phyloP scores from a whole-genome alignment of 2,113 vertebrate genomes.

The Actenoides lindsayi region DNA sequence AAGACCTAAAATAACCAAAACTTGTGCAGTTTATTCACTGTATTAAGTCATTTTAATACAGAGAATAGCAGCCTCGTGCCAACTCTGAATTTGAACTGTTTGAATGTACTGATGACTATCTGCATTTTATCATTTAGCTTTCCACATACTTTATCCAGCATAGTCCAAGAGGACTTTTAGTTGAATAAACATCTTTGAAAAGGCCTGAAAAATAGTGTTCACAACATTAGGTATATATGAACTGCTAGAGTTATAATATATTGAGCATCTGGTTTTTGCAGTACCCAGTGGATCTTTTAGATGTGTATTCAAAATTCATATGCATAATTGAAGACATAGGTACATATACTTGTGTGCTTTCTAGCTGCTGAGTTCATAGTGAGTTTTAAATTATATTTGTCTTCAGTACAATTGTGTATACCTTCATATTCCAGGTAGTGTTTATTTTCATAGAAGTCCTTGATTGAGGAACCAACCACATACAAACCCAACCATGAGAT shows the following conservation, averaged over 20 bases:
- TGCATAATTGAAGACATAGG: conserved; percentile 22
- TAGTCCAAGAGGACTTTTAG: not conserved
- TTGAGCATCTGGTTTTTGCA: conserved; percentile 16
- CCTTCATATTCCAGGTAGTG: not conserved
- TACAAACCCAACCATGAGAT: fast-evolving
- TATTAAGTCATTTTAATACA: not conserved
- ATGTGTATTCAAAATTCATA: not conserved
- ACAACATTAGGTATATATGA: not conserved
- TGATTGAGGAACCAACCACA: not conserved
- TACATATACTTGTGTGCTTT: not conserved
- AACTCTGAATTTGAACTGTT: not conserved
- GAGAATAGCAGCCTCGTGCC: not conserved
- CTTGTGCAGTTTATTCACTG: fast-evolving
- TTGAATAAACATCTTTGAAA: not conserved
- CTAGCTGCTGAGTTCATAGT: not conserved
- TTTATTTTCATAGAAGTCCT: not conserved
- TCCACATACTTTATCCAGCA: not conserved
- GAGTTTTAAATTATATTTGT: conserved; percentile 15
- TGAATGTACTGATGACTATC: not conserved
- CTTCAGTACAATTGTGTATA: not conserved
- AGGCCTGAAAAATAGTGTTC: not conserved
- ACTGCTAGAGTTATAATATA: conserved; percentile 9
- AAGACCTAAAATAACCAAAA: not conserved
- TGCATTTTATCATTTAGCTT: not conserved
- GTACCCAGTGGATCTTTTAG: not conserved